phyloP scores from a whole-genome alignment of 2,888 invertebrate species.

The Chouioia cunea region DNA sequence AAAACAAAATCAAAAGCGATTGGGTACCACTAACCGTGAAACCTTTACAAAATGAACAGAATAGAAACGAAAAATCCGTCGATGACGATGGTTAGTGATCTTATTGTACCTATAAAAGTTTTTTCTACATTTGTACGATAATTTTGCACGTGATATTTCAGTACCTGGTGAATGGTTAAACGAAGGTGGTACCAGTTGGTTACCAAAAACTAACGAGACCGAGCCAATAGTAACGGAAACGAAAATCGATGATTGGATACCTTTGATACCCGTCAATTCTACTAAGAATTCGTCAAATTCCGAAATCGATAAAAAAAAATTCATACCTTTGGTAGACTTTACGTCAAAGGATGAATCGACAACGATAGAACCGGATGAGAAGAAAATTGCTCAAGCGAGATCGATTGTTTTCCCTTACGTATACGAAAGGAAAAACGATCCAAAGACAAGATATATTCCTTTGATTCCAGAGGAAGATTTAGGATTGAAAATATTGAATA shows the following conservation, averaged over 20 bases:
- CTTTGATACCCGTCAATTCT: slow-evolving; percentile 46
- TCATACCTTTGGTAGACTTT: slow-evolving; percentile 60
- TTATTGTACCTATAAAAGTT: neutral
- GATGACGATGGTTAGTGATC: slow-evolving; percentile 17
- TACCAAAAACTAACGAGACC: slow-evolving; percentile 49
- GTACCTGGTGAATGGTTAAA: slow-evolving; percentile 60
- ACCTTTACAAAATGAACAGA: neutral
- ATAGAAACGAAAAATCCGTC: slow-evolving; percentile 32
- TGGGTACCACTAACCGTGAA: slow-evolving; percentile 54
- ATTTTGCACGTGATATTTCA: neutral
- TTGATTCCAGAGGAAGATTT: slow-evolving; percentile 63
- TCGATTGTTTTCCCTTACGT: slow-evolving; percentile 63
- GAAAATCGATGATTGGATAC: slow-evolving; percentile 61
- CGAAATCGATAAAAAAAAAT: slow-evolving; percentile 48
- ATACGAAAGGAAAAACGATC: slow-evolving; percentile 64
- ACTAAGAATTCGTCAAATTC: neutral
- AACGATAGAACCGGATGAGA: slow-evolving; percentile 34
- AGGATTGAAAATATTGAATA: slow-evolving; percentile 49
- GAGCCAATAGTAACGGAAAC: slow-evolving; percentile 50
- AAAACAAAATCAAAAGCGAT: slow-evolving; percentile 41
- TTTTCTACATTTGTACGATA: neutral
- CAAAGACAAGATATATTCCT: slow-evolving; percentile 65
- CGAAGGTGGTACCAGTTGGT: slow-evolving; percentile 53
- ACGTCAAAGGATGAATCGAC: slow-evolving; percentile 29
- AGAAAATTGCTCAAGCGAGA: slow-evolving; percentile 46